These are phyloP conservation scores for Nymphalis urticae DNA, from an alignment of 2,888 invertebrate species.

Conservation along the genomic window DNA sequence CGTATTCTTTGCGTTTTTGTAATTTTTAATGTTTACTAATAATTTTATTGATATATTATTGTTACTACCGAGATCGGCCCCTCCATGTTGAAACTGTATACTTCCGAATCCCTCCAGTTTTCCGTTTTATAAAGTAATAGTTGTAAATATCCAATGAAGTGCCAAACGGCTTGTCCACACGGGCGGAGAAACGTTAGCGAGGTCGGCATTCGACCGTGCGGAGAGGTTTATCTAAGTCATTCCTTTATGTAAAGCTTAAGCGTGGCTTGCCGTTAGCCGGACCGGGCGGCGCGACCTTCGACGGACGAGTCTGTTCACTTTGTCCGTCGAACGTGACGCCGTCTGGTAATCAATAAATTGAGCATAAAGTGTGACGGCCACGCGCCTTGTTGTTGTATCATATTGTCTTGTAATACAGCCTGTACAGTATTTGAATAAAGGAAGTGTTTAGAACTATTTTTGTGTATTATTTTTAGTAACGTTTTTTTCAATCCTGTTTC, in stretches of 20 bases:
- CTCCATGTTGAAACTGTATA: constrained; percentile 14
- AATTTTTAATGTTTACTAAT: constrained; percentile 34
- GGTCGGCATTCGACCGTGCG: constrained; percentile 40
- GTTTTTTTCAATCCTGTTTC: background rate
- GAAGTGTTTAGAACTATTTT: constrained; percentile 66
- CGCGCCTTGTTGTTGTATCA: constrained; percentile 31
- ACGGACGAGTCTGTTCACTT: background rate
- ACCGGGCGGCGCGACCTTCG: constrained; percentile 46
- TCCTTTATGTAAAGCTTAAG: constrained; percentile 51
- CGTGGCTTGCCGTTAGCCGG: constrained; percentile 29
- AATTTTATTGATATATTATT: constrained; percentile 1
- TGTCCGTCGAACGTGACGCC: constrained; percentile 10
- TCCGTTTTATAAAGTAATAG: constrained; percentile 12
- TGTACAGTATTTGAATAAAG: constrained; percentile 79
- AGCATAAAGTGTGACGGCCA: constrained; percentile 12
- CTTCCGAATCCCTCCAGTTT: constrained; percentile 55
- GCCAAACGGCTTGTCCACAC: constrained; percentile 43
- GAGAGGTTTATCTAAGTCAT: constrained; percentile 58
- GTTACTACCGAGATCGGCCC: background rate
- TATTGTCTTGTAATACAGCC: constrained; percentile 59
- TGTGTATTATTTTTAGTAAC: constrained; percentile 11
- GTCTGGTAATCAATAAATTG: constrained; percentile 28
- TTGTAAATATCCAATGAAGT: constrained; percentile 39
- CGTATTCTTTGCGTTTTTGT: constrained; percentile 1
- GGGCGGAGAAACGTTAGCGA: constrained; percentile 25